Evolutionary conservation across 2,888 invertebrate genomes (phyloP).

Genomic region (Zonitis immaculata): DNA sequence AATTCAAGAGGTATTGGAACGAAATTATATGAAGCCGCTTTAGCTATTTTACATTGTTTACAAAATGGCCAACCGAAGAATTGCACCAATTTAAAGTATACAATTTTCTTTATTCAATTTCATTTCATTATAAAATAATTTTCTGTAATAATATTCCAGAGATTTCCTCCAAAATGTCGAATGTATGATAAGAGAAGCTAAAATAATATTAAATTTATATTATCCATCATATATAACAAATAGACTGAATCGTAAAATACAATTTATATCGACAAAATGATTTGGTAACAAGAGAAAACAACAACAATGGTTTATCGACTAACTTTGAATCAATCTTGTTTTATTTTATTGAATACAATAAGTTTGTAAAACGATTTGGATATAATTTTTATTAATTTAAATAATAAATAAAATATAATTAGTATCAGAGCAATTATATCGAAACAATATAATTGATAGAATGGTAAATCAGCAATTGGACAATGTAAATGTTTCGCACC

Average conservation of each 20-base stretch:
- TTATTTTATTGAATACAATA: not conserved
- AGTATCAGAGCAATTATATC: conserved; percentile 27
- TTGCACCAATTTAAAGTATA: conserved; percentile 37
- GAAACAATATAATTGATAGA: conserved; percentile 29
- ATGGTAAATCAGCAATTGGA: conserved; percentile 21
- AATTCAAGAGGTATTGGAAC: conserved; percentile 37
- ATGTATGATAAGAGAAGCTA: conserved; percentile 38
- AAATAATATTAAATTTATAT: conserved; percentile 38
- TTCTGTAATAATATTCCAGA: too few species aligned
- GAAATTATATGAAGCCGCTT: conserved; percentile 37
- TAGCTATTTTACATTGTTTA: conserved; percentile 37
- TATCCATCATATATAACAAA: conserved; percentile 38
- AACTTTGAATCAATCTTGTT: not conserved
- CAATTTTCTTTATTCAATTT: too few species aligned
- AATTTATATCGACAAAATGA: conserved; percentile 39
- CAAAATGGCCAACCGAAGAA: conserved; percentile 36
- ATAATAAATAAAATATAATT: not conserved
- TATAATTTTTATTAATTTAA: conserved; percentile 1
- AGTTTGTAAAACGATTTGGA: not conserved
- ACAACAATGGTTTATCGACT: too few species aligned
- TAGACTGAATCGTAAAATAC: conserved; percentile 38
- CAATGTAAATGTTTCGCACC: conserved; percentile 31
- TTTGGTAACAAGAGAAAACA: too few species aligned
- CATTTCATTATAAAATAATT: too few species aligned
- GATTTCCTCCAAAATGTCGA: conserved; percentile 37